Evolutionary conservation across 2,113 vertebrate species (phyloP).

Genomic region (Coracopsis vasa): DNA sequence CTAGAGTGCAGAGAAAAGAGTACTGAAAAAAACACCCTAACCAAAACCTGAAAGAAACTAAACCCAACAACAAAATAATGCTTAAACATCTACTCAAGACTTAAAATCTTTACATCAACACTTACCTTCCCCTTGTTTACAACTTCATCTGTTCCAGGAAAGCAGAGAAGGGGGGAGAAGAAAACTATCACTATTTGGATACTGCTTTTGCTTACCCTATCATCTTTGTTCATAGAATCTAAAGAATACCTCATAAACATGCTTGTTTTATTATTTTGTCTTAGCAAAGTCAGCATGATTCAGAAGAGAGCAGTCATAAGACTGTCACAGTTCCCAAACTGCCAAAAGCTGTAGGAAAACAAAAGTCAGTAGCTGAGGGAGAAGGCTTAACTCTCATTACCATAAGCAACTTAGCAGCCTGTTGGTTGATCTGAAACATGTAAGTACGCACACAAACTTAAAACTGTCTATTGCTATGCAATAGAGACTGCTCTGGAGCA

Average conservation of each 20-base stretch:
- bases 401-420: background rate
- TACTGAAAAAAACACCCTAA: fast-evolving
- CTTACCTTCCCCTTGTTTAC: background rate
- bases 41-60: background rate
- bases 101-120: background rate
- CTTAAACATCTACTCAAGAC: background rate
- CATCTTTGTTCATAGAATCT: background rate
- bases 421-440: background rate
- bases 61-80: background rate
- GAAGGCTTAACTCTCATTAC: background rate
- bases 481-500: background rate
- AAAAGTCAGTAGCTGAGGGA: background rate
- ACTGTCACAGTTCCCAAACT: background rate
- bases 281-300: slow-evolving; percentile 26
- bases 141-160: background rate
- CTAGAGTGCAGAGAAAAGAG: background rate
- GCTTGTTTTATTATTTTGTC: background rate
- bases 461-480: background rate
- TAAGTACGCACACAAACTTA: background rate
- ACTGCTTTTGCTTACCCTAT: background rate
- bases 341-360: background rate
- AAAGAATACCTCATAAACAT: background rate
- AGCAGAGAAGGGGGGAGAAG: background rate
- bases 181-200: background rate
- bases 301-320: slow-evolving; percentile 16